Base-by-base conservation (phyloP, 2,888 invertebrate genomes). In the Lomographa bimaculata region DNA sequence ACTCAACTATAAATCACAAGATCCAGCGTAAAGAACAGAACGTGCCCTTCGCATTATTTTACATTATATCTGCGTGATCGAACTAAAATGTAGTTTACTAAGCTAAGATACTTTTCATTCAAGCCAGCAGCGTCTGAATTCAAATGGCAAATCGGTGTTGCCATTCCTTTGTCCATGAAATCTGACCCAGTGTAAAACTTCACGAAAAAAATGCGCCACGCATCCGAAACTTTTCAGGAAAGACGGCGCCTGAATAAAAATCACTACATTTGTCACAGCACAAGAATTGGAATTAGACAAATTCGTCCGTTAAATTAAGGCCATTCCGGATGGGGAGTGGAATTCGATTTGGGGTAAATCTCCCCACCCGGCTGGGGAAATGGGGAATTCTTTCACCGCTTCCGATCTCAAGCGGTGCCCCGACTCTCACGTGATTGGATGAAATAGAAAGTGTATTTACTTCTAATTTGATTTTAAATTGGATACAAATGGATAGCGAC, bases 251-350 rank as follows among this genome's bases (percentile, higher is more conserved):
- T 62, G 82, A 82, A 84, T 84, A 80, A 82, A 82, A 82, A 85
- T 83, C 79, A 79, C 75, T 77, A 85, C 82, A 83, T 87, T 85
- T 80, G 82, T 85, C 85, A 84, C 82, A 75, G 85, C 74, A 79
- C 78, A 80, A 81, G 83, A 85, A 86, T 86, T 78, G 82, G 85
- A 86, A 87, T 87, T 85, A 85, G 79, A 86, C 84, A 85, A 86
- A 86, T 86, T 86, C 84, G 81, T 76, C 80, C 81, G 84, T 87
- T 85, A 86, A 87, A 87, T 87, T 87, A 86, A 81, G 79, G 79
- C 78, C 70, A 78, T 82, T 82, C 67, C 71, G 71, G 74, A 72
- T 69, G 57, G 64, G 64, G 71, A 72, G 66, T 64, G 70, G 75
- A 76, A 84, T 86, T 86, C 83, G 86, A 86, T 84, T 86, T 82